Evolutionary conservation across 2,888 invertebrate genomes (phyloP).

Genomic region (Lasioglossum malachurum): DNA sequence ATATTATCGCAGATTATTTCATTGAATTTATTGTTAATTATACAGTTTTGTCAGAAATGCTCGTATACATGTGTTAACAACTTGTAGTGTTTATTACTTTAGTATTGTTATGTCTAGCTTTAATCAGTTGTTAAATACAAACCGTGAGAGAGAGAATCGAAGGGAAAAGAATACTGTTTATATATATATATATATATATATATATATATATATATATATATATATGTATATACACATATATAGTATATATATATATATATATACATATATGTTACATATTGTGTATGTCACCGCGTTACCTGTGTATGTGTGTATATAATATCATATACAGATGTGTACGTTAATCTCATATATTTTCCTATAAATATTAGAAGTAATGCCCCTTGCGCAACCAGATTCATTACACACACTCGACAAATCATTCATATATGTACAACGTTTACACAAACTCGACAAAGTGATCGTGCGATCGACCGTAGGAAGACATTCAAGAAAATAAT

Average conservation of each 20-base stretch:
- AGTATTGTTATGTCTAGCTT: constrained; percentile 77
- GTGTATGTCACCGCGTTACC: constrained; percentile 48
- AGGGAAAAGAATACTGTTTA: constrained; percentile 63
- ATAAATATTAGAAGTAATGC: constrained; percentile 78
- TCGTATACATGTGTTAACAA: constrained; percentile 76
- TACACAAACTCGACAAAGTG: constrained; percentile 28
- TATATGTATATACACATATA: too few species aligned
- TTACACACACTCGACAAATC: constrained; percentile 14
- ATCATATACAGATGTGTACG: constrained; percentile 49
- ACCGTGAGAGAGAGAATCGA: constrained; percentile 32
- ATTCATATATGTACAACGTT: constrained; percentile 17
- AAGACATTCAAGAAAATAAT: constrained; percentile 30
- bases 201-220: too few species aligned
- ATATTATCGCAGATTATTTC: constrained; percentile 62
- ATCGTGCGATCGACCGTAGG: constrained; percentile 17
- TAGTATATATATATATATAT: constrained; percentile 57
- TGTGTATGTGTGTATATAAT: constrained; percentile 59
- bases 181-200: constrained; percentile 52
- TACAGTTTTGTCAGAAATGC: constrained; percentile 73
- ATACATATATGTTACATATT: constrained; percentile 54
- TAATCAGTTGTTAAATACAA: constrained; percentile 71
- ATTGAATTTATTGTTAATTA: constrained; percentile 71
- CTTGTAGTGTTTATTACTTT: constrained; percentile 77
- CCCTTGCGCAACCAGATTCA: constrained; percentile 57
- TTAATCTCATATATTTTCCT: constrained; percentile 70